Evolutionary conservation across 1,140 invertebrate species (phyloP), one percentile per base, ranked within the genome.

Genomic region (Dryas iulia): DNA sequence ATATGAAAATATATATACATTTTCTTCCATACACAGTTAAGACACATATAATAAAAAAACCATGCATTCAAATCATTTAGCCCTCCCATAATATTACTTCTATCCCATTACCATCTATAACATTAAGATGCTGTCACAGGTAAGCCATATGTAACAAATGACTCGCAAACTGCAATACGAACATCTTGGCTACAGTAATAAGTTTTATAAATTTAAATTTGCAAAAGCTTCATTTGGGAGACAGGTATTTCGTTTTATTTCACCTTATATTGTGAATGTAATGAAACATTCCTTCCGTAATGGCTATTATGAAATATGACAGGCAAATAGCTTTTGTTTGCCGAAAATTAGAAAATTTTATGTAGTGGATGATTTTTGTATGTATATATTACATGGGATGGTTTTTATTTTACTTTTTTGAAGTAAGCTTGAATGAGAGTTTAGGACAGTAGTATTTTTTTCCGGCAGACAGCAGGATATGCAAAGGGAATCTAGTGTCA

Each of bases 181-280:
- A 21, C 18, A 21, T 47, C 39, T 47, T 14, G 4, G 39, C 7
- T 10, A 47, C 18, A 2, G 18, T 21, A 47, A 47, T 21, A 47
- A 47, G 39, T 61, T 59, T 53, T 30, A 26, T 59, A 66, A 53
- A 66, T 66, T 66, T 59, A 59, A 66, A 66, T 66, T 52, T 47
- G 1, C 26, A 12, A 26, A 61, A 23, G 12, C 18, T 39, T 35
- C 28, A 31, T 59, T 52, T 39, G 21, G 21, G 39, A 59, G 57
- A 57, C 57, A 25, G 21, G 1, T 47, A 59, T 59, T 66, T 66
- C 39, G 12, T 52, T 61, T 47, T 52, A 52, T 18, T 18, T 59
- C 31, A 59, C 57, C 39, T 59, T 52, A 53, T 24, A 56, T 66
- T 66, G 39, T 30, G 21, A 53, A 47, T 18, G 35, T 53, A 52